Conservation (phyloP, 1,140 invertebrate genomes). For the Cotesia typhae region DNA sequence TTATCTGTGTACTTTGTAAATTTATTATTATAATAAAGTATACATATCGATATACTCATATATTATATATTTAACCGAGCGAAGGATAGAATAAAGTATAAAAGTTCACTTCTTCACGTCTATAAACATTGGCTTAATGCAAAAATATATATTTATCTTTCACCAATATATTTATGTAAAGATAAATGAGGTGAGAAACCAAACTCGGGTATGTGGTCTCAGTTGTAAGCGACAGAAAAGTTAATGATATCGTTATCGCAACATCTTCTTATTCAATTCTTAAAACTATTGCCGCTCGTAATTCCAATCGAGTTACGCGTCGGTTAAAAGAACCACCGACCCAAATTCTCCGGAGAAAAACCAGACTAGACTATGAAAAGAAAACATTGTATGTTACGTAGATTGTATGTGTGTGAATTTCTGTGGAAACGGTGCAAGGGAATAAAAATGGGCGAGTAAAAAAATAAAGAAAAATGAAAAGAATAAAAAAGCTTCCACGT, state of each 20-base stretch:
- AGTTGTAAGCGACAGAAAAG: neutral
- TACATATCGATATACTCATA: neutral
- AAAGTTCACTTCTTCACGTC: too few species aligned
- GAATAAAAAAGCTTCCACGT: conserved; percentile 9
- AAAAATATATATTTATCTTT: too few species aligned
- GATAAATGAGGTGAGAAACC: neutral
- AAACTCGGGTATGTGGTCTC: neutral
- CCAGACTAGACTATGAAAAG: neutral
- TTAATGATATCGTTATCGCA: neutral
- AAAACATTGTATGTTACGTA: conserved; percentile 8
- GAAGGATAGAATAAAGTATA: too few species aligned
- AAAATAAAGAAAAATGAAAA: conserved; percentile 1
- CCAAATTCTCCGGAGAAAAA: conserved; percentile 4
- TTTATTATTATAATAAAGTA: neutral
- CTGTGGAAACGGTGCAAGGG: neutral
- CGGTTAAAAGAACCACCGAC: conserved; percentile 3
- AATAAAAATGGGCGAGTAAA: conserved; percentile 15
- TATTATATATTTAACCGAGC: too few species aligned
- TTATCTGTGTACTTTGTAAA: neutral
- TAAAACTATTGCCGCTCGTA: conserved; percentile 28
- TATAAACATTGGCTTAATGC: too few species aligned
- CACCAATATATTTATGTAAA: neutral
- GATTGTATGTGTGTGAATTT: neutral
- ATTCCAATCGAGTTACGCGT: conserved; percentile 27
- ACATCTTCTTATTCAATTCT: conserved; percentile 30